Conservation (phyloP, 2,797 vertebrate genomes). For the Halcyon badia region DNA sequence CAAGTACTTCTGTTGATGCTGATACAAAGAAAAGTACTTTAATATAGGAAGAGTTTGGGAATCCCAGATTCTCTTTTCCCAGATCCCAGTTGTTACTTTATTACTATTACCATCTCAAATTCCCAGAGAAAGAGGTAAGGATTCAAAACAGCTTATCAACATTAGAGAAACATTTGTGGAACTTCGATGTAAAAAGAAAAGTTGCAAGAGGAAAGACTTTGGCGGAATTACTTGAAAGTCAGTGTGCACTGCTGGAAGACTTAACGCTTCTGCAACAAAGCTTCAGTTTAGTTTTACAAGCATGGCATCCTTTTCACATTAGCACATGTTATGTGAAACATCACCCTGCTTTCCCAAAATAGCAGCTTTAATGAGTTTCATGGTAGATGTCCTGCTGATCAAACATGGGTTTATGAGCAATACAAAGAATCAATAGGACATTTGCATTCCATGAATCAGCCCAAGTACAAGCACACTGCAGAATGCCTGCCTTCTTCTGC, state of each 20-base stretch:
- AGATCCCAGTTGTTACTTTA: neutral
- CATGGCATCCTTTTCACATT: slow-evolving; percentile 51
- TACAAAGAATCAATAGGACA: neutral
- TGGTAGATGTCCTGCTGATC: slow-evolving; percentile 18
- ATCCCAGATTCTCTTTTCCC: neutral
- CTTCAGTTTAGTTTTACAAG: slow-evolving; percentile 47
- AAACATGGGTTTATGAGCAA: slow-evolving; percentile 37
- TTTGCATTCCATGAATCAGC: neutral
- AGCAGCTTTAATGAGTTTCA: slow-evolving; percentile 45
- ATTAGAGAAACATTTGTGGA: neutral
- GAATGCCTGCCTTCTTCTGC: neutral
- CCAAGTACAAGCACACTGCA: neutral
- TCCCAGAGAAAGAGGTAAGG: neutral
- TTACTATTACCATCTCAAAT: neutral
- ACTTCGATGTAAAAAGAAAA: neutral
- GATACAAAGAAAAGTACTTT: neutral
- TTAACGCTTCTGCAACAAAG: neutral
- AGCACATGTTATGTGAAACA: slow-evolving; percentile 26
- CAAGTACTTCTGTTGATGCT: neutral
- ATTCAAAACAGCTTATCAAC: slow-evolving; percentile 10
- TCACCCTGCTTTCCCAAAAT: slow-evolving; percentile 16
- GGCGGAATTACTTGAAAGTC: neutral
- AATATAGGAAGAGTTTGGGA: neutral
- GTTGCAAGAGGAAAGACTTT: neutral
- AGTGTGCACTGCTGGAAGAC: neutral